Evolutionary conservation across 2,888 invertebrate genomes (phyloP).

Genomic region (Fragum sueziense): DNA sequence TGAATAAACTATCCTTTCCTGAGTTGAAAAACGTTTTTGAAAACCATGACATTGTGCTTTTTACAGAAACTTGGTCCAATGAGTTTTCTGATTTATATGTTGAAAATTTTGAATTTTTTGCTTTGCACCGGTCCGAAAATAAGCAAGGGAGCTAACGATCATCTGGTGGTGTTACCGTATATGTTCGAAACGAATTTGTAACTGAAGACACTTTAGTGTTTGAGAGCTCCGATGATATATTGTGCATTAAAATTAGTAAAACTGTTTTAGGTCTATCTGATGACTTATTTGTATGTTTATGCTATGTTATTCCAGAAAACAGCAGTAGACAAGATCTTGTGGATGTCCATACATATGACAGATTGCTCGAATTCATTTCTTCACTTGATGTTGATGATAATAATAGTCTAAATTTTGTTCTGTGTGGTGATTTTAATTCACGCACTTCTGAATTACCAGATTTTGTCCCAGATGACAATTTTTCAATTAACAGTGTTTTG

Average conservation of each 20-base stretch:
- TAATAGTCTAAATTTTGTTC: background rate
- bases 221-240: constrained; percentile 3
- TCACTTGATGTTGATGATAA: background rate
- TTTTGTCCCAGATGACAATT: too few species aligned
- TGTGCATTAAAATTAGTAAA: constrained; percentile 4
- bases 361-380: background rate
- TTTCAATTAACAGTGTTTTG: too few species aligned
- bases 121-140: constrained; percentile 14
- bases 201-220: constrained; percentile 10
- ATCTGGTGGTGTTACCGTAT: constrained; percentile 17
- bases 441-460: too few species aligned
- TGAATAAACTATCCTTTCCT: constrained; percentile 4
- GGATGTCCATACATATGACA: background rate
- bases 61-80: constrained; percentile 33
- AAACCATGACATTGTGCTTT: constrained; percentile 22
- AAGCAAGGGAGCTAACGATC: background rate
- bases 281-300: background rate
- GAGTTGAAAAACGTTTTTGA: constrained; percentile 25
- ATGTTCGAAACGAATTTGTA: too few species aligned
- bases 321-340: background rate
- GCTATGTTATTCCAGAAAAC: background rate
- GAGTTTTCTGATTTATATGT: constrained; percentile 19
- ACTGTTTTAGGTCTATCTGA: background rate
- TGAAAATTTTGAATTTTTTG: constrained; percentile 26
- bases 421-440: too few species aligned